Percentiles rank a stretch among this genome's conserved stretches.
Evolutionary conservation across 92 coral and sea anemone species (phyloP).

Genomic region (Virgularia gustaviana): DNA sequence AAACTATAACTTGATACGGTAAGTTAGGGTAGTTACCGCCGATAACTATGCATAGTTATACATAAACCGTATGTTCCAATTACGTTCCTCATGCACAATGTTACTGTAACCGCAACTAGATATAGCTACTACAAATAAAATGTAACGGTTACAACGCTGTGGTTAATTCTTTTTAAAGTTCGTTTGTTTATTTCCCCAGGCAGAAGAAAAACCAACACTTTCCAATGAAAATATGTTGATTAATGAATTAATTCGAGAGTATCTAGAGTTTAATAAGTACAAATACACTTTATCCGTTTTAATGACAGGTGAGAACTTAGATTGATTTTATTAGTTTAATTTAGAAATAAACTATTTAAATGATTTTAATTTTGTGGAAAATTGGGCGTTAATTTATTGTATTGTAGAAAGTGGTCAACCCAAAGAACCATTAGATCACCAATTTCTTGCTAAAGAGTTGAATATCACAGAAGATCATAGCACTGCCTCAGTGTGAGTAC

Average conservation of each 20-base stretch:
- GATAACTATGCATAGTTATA: too few relatives aligned
- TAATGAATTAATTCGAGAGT: constrained; percentile 91
- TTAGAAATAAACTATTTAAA: not conserved
- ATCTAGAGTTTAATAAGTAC: constrained; percentile 89
- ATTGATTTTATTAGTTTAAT: not conserved
- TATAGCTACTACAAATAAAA: not conserved
- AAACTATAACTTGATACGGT: too few relatives aligned
- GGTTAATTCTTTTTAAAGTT: not conserved
- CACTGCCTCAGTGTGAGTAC: constrained; percentile 61
- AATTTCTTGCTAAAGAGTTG: constrained; percentile 78
- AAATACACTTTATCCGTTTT: constrained; percentile 91
- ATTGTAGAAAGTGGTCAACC: constrained; percentile 92
- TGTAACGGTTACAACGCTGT: not conserved
- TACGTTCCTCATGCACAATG: too few relatives aligned
- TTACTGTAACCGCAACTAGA: too few relatives aligned
- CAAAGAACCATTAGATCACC: constrained; percentile 79
- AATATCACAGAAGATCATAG: constrained; percentile 82
- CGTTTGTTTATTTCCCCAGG: constrained; percentile 34
- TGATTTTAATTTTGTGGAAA: not conserved
- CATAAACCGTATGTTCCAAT: too few relatives aligned
- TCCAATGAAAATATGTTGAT: constrained; percentile 96
- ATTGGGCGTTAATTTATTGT: not conserved
- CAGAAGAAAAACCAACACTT: constrained; percentile 76
- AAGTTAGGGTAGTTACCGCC: too few relatives aligned
- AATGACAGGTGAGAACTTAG: constrained; percentile 66